Percentiles rank a stretch among this genome's conserved stretches.
Evolutionary conservation across 2,797 vertebrate genomes (phyloP).

Genomic region (Notoglanidium macrostoma): DNA sequence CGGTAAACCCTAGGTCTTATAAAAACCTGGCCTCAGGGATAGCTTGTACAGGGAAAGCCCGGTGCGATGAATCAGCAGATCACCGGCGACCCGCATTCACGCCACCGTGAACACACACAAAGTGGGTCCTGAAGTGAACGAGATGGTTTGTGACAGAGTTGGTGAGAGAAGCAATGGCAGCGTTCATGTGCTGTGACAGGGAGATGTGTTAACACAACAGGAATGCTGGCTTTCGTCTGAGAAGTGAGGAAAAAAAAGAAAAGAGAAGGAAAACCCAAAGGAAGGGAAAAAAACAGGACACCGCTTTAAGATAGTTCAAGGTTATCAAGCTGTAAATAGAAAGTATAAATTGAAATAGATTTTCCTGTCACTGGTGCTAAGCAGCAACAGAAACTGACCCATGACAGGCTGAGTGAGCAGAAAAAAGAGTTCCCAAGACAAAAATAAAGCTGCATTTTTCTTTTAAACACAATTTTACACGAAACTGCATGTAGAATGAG

Average conservation of each 20-base stretch:
- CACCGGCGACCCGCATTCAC: constrained; percentile 58
- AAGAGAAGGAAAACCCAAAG: background rate
- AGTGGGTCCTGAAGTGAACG: constrained; percentile 62
- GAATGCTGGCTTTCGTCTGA: constrained; percentile 8
- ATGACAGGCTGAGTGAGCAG: background rate
- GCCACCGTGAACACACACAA: constrained; percentile 63
- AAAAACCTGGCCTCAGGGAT: constrained; percentile 58
- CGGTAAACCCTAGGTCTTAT: constrained; percentile 48
- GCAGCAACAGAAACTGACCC: background rate
- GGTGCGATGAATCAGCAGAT: constrained; percentile 71
- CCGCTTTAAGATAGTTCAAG: background rate
- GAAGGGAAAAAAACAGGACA: background rate
- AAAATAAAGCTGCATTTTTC: background rate
- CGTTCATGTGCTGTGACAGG: constrained; percentile 38
- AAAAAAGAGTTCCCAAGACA: background rate
- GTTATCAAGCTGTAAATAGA: background rate
- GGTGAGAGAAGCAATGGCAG: constrained; percentile 32
- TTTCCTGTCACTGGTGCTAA: background rate
- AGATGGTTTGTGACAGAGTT: constrained; percentile 43
- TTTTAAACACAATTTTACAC: background rate
- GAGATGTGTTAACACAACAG: constrained; percentile 32
- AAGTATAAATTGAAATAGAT: constrained; percentile 8
- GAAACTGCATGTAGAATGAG: no score
- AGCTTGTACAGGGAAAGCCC: constrained; percentile 69
- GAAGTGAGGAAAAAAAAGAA: background rate